Base-by-base conservation (phyloP, 2,113 vertebrate genomes). In the Conger conger region DNA sequence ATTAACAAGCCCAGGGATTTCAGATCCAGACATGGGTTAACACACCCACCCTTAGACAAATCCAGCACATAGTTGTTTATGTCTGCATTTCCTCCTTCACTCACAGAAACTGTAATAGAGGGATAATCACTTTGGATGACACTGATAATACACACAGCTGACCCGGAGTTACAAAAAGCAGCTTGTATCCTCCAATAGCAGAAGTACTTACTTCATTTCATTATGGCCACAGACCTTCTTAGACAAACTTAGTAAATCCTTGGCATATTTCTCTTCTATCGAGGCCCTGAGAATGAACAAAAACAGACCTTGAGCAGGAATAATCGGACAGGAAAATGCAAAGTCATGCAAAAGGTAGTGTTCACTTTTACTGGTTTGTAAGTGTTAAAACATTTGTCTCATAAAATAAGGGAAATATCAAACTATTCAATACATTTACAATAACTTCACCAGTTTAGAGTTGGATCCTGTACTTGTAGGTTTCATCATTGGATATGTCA, bases 221-320 rank as follows among this genome's bases (percentile, higher is more conserved):
- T 91, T 96, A 87, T 99, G 97, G 86, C 98, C 98, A 68, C 97
- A 99, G 7, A 97, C 96, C 86, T 98, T 99, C 94, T 97, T 97
- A 0, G 96, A 96, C 88, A 99, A 94, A 82, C 88, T 95, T 27
- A 98, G 93, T 20, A 99, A 95, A 13, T 99, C 98, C 93, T 99
- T 99, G 81, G 97, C 97, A 0, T 99, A 99, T 83, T 94, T 97
- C 89, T 99, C 98, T 90, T 99, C 98, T 83, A 99, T 95, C 0
- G 94, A 82, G 38, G 97, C 98, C 92, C 98, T 99, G 84, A 87
- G 89, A 86, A 85, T 6, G 54, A 15, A 53, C 80, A 38, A 53
- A 57, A 78, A 54, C 9, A 30, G 16, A 54, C 18, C 30, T 57
- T 73, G 27, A 2, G n/a, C 20, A 33, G 68, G 13, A n/a, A 73